These are phyloP conservation scores for Cotesia typhae DNA, from an alignment of 1,140 invertebrate genomes.

Conservation along the genomic window DNA sequence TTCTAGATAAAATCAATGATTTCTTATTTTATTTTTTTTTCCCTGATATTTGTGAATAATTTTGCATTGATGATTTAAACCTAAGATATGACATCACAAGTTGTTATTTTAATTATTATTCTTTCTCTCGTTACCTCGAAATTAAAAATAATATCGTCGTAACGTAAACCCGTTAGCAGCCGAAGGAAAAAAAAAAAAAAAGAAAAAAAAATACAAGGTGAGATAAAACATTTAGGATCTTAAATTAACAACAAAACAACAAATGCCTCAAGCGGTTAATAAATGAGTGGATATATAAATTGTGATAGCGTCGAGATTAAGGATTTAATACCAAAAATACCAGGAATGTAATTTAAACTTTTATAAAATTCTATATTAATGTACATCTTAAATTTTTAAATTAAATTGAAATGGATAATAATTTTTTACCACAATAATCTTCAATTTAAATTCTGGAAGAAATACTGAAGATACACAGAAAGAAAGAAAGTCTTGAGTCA, in stretches of 20 bases:
- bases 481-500: no score
- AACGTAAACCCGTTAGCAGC: constrained; percentile 12
- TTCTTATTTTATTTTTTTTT: background rate
- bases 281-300: background rate
- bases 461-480: no score
- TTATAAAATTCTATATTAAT: no score
- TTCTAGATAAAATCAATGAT: no score
- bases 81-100: no score
- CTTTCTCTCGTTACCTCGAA: background rate
- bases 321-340: background rate
- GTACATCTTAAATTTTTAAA: no score
- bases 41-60: background rate
- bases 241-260: constrained; percentile 12
- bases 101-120: background rate
- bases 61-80: no score
- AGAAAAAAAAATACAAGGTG: background rate
- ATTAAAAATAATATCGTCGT: background rate
- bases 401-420: no score
- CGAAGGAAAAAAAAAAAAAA: background rate
- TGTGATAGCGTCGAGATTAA: background rate
- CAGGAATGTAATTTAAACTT: no score
- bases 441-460: no score
- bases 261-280: background rate
- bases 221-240: background rate
- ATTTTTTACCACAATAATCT: no score